phyloP scores from a whole-genome alignment of 2,888 invertebrate genomes.

The Abrostola triplasia region DNA sequence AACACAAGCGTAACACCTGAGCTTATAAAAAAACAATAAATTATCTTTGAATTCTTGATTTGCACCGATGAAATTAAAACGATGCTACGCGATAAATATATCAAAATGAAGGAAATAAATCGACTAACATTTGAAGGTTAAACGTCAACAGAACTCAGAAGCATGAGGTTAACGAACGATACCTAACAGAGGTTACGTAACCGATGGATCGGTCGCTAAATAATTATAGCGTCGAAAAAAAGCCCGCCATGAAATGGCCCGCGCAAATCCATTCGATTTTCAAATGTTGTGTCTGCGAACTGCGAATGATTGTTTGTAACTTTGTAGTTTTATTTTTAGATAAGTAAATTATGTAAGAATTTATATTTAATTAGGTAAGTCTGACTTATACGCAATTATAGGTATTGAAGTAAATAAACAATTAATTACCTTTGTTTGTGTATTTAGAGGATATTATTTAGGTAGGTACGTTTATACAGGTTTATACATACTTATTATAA shows the following conservation, averaged over 20 bases:
- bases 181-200: slow-evolving; percentile 56
- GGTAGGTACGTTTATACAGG: too few species aligned
- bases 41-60: not conserved
- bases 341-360: slow-evolving; percentile 32
- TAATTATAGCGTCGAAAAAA: slow-evolving; percentile 52
- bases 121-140: slow-evolving; percentile 48
- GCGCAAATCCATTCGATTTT: slow-evolving; percentile 37
- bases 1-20: too few species aligned
- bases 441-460: slow-evolving; percentile 14
- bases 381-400: too few species aligned
- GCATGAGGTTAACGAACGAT: slow-evolving; percentile 60
- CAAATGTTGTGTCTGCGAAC: slow-evolving; percentile 27
- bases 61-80: slow-evolving; percentile 10
- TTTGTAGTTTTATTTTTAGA: not conserved
- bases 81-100: slow-evolving; percentile 22
- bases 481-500: too few species aligned
- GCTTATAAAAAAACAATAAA: not conserved
- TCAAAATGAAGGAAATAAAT: slow-evolving; percentile 42
- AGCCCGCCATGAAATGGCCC: slow-evolving; percentile 41
- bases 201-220: slow-evolving; percentile 42
- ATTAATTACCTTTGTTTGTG: too few species aligned
- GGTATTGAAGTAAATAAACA: too few species aligned
- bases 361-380: slow-evolving; percentile 10
- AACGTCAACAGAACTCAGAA: slow-evolving; percentile 28
- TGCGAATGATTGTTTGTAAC: slow-evolving; percentile 17